Evolutionary conservation across 2,797 vertebrate genomes (phyloP), one percentile per base, ranked within the genome.

Genomic region (Novumbra hubbsi): DNA sequence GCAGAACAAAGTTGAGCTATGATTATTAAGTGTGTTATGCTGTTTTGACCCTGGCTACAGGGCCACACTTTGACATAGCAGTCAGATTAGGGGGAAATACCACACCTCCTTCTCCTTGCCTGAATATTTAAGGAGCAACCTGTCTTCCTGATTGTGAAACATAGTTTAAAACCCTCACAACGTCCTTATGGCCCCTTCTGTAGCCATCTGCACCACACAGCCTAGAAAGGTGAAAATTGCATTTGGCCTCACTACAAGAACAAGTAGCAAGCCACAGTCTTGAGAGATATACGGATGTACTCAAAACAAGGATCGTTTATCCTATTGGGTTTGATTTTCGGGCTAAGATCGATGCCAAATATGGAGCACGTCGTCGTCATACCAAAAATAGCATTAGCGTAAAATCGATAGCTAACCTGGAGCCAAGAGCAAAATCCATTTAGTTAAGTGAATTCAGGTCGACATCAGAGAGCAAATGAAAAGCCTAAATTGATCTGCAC

Each of bases 111-210:
- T 82, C 80, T 83, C 84, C 84, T 81, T 78, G 76, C 78, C 79
- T 88, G 83, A 85, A 88, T 88, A 83, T 86, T 88, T 86, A 72
- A 88, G 86, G 81, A 86, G 84, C 83, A 88, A 86, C 86, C 84
- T 88, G 86, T 86, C 81, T 80, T 73, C 77, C 80, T 79, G 76
- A 78, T 81, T 73, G 70, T 67, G 76, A 70, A 77, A 77, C 72
- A 81, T 74, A 80, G 74, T 84, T 84, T 82, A 86, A 80, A 83
- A 78, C 70, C 76, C n/a, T 60, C 55, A 21, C 24, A 60, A 24
- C 24, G 21, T 83, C 82, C 77, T 75, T 77, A 87, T 83, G 80
- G 81, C 79, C 79, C 75, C 52, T 76, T 82, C 78, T 80, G 79
- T 79, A 68, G 79, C 79, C 86, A 83, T 82, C 76, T 84, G 81